Conservation (phyloP, 23 tunicate species). For the Botrylloides violaceus region DNA sequence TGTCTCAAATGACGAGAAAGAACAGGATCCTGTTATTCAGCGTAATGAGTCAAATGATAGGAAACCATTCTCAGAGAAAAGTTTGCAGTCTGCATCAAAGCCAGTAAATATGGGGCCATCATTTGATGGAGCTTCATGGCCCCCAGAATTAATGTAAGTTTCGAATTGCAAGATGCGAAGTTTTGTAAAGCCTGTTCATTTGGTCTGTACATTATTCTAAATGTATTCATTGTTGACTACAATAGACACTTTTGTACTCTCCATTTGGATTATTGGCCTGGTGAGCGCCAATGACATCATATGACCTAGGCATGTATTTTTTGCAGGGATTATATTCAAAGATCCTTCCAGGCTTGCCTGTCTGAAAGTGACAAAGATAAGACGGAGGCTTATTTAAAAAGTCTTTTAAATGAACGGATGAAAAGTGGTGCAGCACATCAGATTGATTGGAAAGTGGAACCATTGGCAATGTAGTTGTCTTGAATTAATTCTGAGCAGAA, state of each 20-base stretch:
- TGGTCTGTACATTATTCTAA: too few species aligned
- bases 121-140: conserved; percentile 28
- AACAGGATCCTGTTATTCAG: too few species aligned
- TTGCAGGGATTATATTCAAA: conserved; percentile 91
- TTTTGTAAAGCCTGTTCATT: too few species aligned
- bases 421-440: conserved; percentile 78
- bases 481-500: background rate
- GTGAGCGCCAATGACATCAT: too few species aligned
- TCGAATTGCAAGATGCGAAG: background rate
- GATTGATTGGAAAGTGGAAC: conserved; percentile 86
- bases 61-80: too few species aligned
- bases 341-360: conserved; percentile 88
- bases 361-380: conserved; percentile 80
- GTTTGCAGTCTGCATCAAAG: too few species aligned
- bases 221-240: too few species aligned
- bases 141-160: conserved; percentile 69
- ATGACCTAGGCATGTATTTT: too few species aligned
- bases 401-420: conserved; percentile 66
- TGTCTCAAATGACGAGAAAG: background rate
- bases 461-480: conserved; percentile 64
- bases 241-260: too few species aligned
- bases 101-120: background rate
- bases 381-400: conserved; percentile 76
- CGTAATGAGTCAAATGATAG: too few species aligned
- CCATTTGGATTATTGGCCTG: too few species aligned